Evolutionary conservation across 1,140 invertebrate species (phyloP).

Genomic region (Drosophila tani): DNA sequence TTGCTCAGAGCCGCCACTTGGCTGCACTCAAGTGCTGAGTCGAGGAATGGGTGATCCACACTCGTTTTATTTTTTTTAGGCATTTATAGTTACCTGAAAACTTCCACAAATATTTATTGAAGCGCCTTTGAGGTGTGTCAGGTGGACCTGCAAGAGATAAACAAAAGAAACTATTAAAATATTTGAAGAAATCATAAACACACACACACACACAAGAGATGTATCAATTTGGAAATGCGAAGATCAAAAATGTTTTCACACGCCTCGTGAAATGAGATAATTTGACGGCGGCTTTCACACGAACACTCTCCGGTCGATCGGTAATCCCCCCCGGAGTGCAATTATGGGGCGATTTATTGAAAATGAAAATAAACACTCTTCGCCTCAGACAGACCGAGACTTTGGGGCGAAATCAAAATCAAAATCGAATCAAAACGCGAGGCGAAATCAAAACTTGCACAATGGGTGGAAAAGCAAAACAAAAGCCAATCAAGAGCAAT

Average conservation of each 20-base stretch:
- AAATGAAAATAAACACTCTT: constrained; percentile 56
- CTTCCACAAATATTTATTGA: constrained; percentile 40
- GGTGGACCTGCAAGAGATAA: constrained; percentile 52
- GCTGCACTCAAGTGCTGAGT: constrained; percentile 9
- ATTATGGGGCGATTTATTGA: constrained; percentile 70
- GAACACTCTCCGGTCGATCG: background rate
- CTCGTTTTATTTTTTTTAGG: background rate
- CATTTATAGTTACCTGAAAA: constrained; percentile 57
- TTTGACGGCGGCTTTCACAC: constrained; percentile 61
- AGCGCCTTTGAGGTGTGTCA: constrained; percentile 36
- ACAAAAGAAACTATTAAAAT: constrained; percentile 63
- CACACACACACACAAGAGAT: constrained; percentile 24
- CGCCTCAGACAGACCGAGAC: constrained; percentile 28
- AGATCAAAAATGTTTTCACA: constrained; percentile 64
- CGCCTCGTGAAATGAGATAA: constrained; percentile 55
- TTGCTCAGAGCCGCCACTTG: constrained; percentile 27
- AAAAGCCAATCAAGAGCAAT: constrained; percentile 68
- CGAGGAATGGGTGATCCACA: constrained; percentile 10
- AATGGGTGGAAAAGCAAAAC: constrained; percentile 39
- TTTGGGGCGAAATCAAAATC: constrained; percentile 35
- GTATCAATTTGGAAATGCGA: constrained; percentile 61
- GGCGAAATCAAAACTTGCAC: constrained; percentile 43
- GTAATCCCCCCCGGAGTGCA: constrained; percentile 55
- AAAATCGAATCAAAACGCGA: constrained; percentile 39
- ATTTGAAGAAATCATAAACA: constrained; percentile 29